These are phyloP conservation scores for Botrylloides violaceus DNA, from an alignment of 23 tunicate genomes.

Conservation along the genomic window DNA sequence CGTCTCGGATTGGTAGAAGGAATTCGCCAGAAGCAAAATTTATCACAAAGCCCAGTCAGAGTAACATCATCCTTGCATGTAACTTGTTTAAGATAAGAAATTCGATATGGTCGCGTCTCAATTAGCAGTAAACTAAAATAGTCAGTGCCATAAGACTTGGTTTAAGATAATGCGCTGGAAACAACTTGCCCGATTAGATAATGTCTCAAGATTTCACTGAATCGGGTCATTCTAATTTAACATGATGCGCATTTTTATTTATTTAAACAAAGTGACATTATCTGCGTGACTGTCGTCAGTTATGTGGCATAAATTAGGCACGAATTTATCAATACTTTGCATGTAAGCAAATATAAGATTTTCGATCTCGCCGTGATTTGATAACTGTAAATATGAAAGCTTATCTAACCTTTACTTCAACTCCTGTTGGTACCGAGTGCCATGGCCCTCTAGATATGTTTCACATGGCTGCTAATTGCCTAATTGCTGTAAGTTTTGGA, in stretches of 20 bases:
- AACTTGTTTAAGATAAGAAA: background rate
- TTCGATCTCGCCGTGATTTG: conserved; percentile 1
- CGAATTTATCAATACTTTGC: background rate
- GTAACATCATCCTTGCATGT: background rate
- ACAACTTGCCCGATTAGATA: background rate
- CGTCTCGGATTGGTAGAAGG: no score
- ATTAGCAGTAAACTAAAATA: background rate
- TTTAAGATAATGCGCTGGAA: background rate
- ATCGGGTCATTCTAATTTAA: background rate
- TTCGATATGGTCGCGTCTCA: background rate
- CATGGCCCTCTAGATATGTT: no score
- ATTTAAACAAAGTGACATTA: conserved; percentile 1
- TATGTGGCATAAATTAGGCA: background rate
- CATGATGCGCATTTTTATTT: background rate
- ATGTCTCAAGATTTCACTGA: background rate
- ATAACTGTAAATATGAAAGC: conserved; percentile 1
- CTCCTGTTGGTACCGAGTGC: no score
- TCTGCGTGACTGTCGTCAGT: conserved; percentile 4
- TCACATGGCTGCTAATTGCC: no score
- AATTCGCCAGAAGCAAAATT: no score
- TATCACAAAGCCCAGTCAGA: no score
- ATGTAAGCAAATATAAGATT: background rate
- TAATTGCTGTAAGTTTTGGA: no score
- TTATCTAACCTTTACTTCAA: background rate
- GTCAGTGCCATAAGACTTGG: background rate